Evolutionary conservation across 2,888 invertebrate genomes (phyloP), one percentile per base, ranked within the genome.

Genomic region (Phania funesta): DNA sequence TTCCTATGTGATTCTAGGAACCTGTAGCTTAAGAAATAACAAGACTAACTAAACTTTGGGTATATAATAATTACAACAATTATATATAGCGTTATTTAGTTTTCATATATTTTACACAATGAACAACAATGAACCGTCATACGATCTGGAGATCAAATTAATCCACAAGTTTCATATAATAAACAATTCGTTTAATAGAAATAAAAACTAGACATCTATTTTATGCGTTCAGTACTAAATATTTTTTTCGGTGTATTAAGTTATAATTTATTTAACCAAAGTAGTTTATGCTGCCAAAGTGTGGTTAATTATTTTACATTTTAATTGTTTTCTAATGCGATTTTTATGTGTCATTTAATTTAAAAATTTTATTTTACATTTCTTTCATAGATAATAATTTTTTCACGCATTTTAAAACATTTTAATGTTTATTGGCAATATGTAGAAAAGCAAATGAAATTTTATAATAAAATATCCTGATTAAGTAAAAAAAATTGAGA

Each of bases 331-430:
- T 76, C 58, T 76, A 76, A 76, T 76, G 67, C 13, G 13, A 38
- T 67, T 76, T 76, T 76, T 67, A 76, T 67, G 67, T 67, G 46
- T 48, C 67, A 58, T 7, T 67, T 35, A 48, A 65, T 56, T 65
- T 56, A 1, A 1, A 58, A 48, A 48, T 48, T 75, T 56, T 48
- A 38, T 65, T 75, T 58, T 35, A 24, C 22, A 41, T 50, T 35
- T 20, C 38, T 54, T 65, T 62, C 26, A 35, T 35, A 6, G 18
- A 18, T 24, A 18, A 35, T 18, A 35, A 24, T 71, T n/a, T 26
- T 60, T 20, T 48, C 18, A 22, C 46, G 32, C n/a, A 29, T 20
- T 46, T 60, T 24, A n/a, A 26, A 50, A 11, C 29, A 50, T 29
- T 62, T 71, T 29, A 29, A 52, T 20, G 20, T 26, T 2, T 16